Evolutionary conservation across 2,113 vertebrate genomes (phyloP).

Genomic region (Aspidoscelis tigris): DNA sequence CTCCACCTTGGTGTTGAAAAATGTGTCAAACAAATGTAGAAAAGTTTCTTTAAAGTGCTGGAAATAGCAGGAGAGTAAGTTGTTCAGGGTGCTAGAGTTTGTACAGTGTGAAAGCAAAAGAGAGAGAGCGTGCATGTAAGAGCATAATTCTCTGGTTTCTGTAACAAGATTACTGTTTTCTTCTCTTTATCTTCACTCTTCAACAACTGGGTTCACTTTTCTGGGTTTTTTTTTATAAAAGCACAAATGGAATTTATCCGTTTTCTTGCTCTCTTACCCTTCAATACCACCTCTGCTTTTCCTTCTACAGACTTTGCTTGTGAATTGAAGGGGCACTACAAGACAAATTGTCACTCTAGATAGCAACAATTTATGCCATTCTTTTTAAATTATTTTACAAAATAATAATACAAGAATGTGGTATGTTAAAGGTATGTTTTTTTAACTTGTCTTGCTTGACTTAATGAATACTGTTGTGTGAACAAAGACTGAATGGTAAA

Average conservation of each 20-base stretch:
- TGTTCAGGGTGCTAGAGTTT: slow-evolving; percentile 81
- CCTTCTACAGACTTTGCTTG: slow-evolving; percentile 64
- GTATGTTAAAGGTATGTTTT: not conserved
- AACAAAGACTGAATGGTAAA: not conserved
- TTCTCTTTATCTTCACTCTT: slow-evolving; percentile 83
- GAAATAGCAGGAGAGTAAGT: slow-evolving; percentile 83
- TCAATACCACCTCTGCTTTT: slow-evolving; percentile 61
- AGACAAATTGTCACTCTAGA: slow-evolving; percentile 69
- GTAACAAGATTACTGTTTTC: slow-evolving; percentile 87
- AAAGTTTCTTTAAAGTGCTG: slow-evolving; percentile 85
- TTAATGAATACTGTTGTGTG: accelerated
- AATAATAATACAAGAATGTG: slow-evolving; percentile 43
- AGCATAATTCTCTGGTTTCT: slow-evolving; percentile 84
- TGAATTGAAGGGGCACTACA: slow-evolving; percentile 74
- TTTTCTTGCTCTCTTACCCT: slow-evolving; percentile 71
- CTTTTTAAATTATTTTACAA: slow-evolving; percentile 71
- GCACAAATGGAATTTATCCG: slow-evolving; percentile 79
- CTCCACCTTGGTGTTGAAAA: slow-evolving; percentile 83
- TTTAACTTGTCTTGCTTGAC: not conserved
- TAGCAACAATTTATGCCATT: slow-evolving; percentile 58
- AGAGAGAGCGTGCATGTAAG: slow-evolving; percentile 64
- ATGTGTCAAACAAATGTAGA: slow-evolving; percentile 80
- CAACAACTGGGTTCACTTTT: slow-evolving; percentile 80
- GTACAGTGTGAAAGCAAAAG: slow-evolving; percentile 77
- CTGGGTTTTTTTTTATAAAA: slow-evolving; percentile 77